phyloP scores from a whole-genome alignment of 2,113 vertebrate genomes.

The Cinclus cinclus region DNA sequence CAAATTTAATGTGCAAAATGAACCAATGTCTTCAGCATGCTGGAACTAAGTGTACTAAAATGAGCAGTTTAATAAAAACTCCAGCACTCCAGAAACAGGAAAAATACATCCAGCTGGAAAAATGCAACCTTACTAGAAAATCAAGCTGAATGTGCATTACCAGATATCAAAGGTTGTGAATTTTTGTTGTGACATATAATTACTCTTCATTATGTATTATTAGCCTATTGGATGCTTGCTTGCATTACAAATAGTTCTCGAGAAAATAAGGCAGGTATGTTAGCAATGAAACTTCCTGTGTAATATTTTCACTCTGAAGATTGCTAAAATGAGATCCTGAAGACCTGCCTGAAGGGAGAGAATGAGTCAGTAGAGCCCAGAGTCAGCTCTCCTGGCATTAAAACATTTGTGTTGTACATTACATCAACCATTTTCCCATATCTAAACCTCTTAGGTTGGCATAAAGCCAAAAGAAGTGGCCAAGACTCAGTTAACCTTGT shows the following conservation, averaged over 20 bases:
- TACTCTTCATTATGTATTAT: neutral
- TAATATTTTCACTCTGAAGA: neutral
- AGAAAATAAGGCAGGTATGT: neutral
- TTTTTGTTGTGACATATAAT: neutral
- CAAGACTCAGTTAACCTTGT: neutral
- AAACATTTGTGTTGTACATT: neutral
- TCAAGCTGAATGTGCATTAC: neutral
- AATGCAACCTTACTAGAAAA: neutral
- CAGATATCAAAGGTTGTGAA: neutral
- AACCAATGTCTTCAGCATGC: neutral
- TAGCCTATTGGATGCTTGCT: neutral
- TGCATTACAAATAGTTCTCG: neutral
- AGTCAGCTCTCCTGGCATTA: neutral
- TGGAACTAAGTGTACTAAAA: neutral
- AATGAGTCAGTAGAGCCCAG: neutral
- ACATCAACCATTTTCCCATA: neutral
- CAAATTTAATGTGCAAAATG: neutral
- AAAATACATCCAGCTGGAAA: neutral
- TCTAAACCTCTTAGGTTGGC: neutral
- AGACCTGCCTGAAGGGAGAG: neutral
- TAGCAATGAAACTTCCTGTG: neutral
- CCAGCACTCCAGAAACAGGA: neutral
- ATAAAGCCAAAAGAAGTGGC: neutral
- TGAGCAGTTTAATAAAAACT: neutral
- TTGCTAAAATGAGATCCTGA: neutral